Conservation (phyloP, 2,888 invertebrate genomes). For the Marasmarcha lunaedactyla region DNA sequence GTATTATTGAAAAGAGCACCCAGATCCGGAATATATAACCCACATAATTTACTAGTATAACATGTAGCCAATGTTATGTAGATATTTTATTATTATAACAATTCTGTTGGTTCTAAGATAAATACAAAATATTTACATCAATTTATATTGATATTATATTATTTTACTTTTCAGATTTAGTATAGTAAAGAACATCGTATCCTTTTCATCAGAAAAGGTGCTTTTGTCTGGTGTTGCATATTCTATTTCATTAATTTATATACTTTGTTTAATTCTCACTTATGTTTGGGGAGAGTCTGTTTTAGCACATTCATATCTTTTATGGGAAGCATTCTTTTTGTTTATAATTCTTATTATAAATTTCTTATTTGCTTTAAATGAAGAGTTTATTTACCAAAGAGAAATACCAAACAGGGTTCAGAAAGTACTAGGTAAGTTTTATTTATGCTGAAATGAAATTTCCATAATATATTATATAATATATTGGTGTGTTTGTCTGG, state of each 20-base stretch:
- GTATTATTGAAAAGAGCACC: no score
- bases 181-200: slow-evolving; percentile 45
- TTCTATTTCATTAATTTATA: slow-evolving; percentile 47
- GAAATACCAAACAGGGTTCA: slow-evolving; percentile 68
- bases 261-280: slow-evolving; percentile 46
- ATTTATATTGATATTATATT: no score
- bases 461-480: neutral
- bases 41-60: no score
- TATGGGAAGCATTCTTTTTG: slow-evolving; percentile 55
- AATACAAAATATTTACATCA: no score
- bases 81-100: no score
- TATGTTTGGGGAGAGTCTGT: slow-evolving; percentile 49
- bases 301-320: slow-evolving; percentile 45
- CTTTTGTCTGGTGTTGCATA: slow-evolving; percentile 55
- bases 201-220: slow-evolving; percentile 59
- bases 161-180: slow-evolving; percentile 47
- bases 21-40: no score
- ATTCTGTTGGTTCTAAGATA: no score
- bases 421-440: slow-evolving; percentile 52
- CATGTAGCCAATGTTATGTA: no score
- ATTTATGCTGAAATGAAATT: neutral
- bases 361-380: slow-evolving; percentile 54
- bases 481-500: no score
- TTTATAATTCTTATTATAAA: slow-evolving; percentile 51
- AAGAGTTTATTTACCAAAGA: slow-evolving; percentile 55